These are phyloP conservation scores for Echeneis naucrates DNA, from an alignment of 2,797 vertebrate genomes.

Conservation along the genomic window DNA sequence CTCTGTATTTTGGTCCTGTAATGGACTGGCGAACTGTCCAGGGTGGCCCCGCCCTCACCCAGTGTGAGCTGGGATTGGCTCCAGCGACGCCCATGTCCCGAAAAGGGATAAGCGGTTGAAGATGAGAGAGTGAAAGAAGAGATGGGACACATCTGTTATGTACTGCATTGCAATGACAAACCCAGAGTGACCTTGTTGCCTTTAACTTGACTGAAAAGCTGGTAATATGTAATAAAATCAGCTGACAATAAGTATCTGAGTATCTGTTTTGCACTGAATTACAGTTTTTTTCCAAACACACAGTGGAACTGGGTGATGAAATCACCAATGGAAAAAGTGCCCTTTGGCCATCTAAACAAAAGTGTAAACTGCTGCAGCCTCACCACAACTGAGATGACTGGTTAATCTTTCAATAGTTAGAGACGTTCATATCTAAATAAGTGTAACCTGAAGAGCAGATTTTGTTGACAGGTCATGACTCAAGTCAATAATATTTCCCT, in stretches of 20 bases:
- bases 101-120: too few species aligned
- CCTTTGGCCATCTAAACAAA: conserved; percentile 17
- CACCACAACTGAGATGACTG: too few species aligned
- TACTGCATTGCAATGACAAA: conserved; percentile 20
- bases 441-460: not conserved
- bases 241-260: not conserved
- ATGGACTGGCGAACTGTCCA: too few species aligned
- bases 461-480: not conserved
- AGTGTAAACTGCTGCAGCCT: too few species aligned
- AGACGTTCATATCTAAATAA: conserved; percentile 4
- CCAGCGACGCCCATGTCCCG: too few species aligned
- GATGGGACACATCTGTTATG: not conserved
- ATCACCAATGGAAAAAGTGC: conserved; percentile 24
- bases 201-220: not conserved
- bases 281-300: not conserved
- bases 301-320: not conserved
- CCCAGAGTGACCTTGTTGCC: not conserved
- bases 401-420: conserved; percentile 12
- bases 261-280: not conserved
- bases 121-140: too few species aligned
- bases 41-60: too few species aligned
- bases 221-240: not conserved
- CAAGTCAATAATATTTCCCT: conserved; percentile 13
- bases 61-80: too few species aligned
- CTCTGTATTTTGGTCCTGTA: too few species aligned